Percentiles rank a stretch among this genome's conserved stretches.
phyloP scores from a whole-genome alignment of 2,888 invertebrate species.

The Liodrosophila aerea region DNA sequence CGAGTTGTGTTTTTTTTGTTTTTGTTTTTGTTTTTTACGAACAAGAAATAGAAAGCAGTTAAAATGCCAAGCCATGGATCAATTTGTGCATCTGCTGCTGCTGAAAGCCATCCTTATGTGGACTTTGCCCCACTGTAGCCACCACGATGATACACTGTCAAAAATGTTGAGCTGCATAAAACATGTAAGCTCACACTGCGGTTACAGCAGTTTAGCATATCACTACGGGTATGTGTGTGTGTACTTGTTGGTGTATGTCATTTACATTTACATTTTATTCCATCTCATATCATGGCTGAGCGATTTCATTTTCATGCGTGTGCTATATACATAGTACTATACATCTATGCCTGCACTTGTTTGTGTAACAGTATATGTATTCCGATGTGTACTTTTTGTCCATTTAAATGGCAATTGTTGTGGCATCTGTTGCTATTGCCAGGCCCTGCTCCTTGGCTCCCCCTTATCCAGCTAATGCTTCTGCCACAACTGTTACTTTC shows the following conservation, averaged over 20 bases:
- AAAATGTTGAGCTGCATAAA: conserved; percentile 63
- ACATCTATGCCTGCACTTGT: conserved; percentile 38
- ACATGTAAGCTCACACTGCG: conserved; percentile 37
- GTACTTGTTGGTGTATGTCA: conserved; percentile 23
- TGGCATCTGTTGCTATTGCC: conserved; percentile 68
- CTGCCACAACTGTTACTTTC: conserved; percentile 33
- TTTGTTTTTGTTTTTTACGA: conserved; percentile 46
- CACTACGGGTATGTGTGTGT: not conserved
- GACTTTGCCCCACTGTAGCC: conserved; percentile 37
- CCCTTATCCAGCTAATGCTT: conserved; percentile 10
- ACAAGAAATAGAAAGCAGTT: conserved; percentile 51
- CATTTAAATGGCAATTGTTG: conserved; percentile 64
- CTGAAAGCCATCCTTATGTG: conserved; percentile 11
- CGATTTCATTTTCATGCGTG: conserved; percentile 67
- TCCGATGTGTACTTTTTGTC: conserved; percentile 46
- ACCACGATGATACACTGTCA: conserved; percentile 56
- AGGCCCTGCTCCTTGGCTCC: not conserved
- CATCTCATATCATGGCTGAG: conserved; percentile 58
- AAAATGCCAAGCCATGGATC: conserved; percentile 55
- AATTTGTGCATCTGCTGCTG: conserved; percentile 49
- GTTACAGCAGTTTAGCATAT: conserved; percentile 3
- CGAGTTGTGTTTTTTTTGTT: conserved; percentile 37
- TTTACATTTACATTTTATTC: conserved; percentile 63
- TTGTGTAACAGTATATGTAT: conserved; percentile 14
- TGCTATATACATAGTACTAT: conserved; percentile 39